Base-by-base conservation (phyloP, 1,140 invertebrate genomes). In the Caerostris extrusa region DNA sequence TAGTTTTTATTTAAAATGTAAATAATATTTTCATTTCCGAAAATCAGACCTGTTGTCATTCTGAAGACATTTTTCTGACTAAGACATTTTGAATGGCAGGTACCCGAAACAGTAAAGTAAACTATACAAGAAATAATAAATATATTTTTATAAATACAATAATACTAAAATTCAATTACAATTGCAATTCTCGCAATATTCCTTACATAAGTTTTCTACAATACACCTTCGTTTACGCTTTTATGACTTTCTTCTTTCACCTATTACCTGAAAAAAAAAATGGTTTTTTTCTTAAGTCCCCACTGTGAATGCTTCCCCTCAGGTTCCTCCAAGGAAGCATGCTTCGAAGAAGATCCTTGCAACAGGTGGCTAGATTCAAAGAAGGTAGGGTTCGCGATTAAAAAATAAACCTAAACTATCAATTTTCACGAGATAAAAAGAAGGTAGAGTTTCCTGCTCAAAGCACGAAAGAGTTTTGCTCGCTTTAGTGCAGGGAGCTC, bases 301-400 rank as follows among this genome's bases (percentile, higher is more conserved):
- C 55, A 2, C 17, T 50, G 34, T 5, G 61, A 71, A 10, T 71
- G 61, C 56, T 6, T 19, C 55, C 89, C 56, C n/a, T 17, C 55
- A 55, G 55, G 12, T 55, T 61, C 34, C 34, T 64, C 4, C 12
- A 12, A 91, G 90, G 90, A 91, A 91, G 14, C 58, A 85, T 91
- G 90, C 58, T 83, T 83, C 67, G 81, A 61, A 91, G 90, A 91
- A 82, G 90, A 83, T 50, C 71, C 81, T 19, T 55, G 17, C n/a
- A 91, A 91, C 90, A 91, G 90, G 90, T 91, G 90, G 90, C 50
- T 85, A 77, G 56, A 83, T 91, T 64, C 89, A 34, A n/a, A n/a
- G 10, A 57, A 85, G 82, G 82, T 58, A 17, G 69, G 64, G 69
- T 8, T 67, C 14, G 57, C 57, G 82, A 58, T 19, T 57, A 7